A percentile compares a stretch with the other conserved stretches of the same genome.
phyloP scores from a whole-genome alignment of 30 jellyfish, hydroid and myxozoan species.

The Mastigias papua region DNA sequence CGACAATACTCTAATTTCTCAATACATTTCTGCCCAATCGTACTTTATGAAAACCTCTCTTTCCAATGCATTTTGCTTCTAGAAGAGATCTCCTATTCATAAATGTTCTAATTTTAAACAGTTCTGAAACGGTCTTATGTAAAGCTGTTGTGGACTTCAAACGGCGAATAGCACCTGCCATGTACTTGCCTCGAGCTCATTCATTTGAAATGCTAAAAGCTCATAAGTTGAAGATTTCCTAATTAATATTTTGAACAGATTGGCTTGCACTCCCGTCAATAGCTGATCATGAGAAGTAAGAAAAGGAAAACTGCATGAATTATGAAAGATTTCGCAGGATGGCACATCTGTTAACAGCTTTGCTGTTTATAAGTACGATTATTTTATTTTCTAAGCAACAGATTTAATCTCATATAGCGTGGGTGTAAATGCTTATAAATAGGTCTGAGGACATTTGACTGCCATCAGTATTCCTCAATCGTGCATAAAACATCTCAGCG shows the following conservation, averaged over 20 bases:
- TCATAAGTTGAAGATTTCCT: slow-evolving; percentile 1
- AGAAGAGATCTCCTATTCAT: neutral
- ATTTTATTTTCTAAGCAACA: slow-evolving; percentile 23
- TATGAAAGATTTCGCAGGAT: slow-evolving; percentile 33
- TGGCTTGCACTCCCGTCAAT: slow-evolving; percentile 8
- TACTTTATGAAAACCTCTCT: neutral
- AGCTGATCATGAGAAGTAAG: slow-evolving; percentile 28
- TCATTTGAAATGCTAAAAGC: neutral
- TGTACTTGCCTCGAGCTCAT: neutral
- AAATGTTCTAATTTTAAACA: neutral
- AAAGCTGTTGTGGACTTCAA: neutral
- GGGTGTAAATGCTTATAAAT: slow-evolving; percentile 60
- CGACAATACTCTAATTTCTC: too few species aligned
- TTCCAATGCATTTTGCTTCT: neutral
- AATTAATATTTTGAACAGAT: slow-evolving; percentile 18
- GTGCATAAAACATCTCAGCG: too few species aligned
- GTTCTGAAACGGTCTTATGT: neutral
- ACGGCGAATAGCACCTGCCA: neutral
- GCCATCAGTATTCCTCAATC: slow-evolving; percentile 25
- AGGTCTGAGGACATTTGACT: slow-evolving; percentile 27
- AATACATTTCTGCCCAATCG: too few species aligned
- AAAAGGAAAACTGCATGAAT: slow-evolving; percentile 42
- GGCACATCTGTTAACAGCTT: slow-evolving; percentile 81
- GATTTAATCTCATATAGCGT: slow-evolving; percentile 60
- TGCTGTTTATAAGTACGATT: slow-evolving; percentile 36